Evolutionary conservation across 2,797 vertebrate species (phyloP).

Genomic region (Paratrypauchen microcephalus): DNA sequence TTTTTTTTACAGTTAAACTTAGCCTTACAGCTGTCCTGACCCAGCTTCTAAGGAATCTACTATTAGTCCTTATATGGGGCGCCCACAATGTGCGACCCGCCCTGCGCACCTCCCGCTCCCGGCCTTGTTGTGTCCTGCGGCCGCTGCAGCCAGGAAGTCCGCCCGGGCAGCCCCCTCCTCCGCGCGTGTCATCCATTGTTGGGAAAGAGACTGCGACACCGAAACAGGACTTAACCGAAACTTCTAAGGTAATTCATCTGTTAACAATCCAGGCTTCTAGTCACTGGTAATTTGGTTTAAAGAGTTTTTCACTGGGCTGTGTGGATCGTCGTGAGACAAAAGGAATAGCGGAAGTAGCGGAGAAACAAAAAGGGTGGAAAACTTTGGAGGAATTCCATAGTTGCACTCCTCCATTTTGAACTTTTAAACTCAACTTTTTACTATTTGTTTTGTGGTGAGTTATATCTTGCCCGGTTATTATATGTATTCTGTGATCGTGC

Average conservation of each 20-base stretch:
- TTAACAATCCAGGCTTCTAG: not conserved
- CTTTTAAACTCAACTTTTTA: slow-evolving; percentile 63
- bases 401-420: slow-evolving; percentile 83
- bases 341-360: slow-evolving; percentile 5
- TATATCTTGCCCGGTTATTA: not conserved
- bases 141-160: slow-evolving; percentile 61
- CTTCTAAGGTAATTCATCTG: slow-evolving; percentile 33
- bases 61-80: slow-evolving; percentile 69
- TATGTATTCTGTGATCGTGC: accelerated
- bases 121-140: slow-evolving; percentile 52
- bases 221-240: slow-evolving; percentile 62
- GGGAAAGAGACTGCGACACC: slow-evolving; percentile 55
- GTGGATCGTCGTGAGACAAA: not conserved
- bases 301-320: not conserved
- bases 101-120: slow-evolving; percentile 52
- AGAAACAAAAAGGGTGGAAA: slow-evolving; percentile 50
- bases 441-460: slow-evolving; percentile 62
- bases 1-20: not conserved
- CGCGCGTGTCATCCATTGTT: slow-evolving; percentile 63
- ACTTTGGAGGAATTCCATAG: slow-evolving; percentile 66
- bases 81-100: slow-evolving; percentile 47
- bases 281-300: not conserved
- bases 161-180: slow-evolving; percentile 42
- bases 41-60: slow-evolving; percentile 21
- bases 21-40: not conserved